A percentile compares a stretch with the other conserved stretches of the same genome.
phyloP scores from a whole-genome alignment of 2,888 invertebrate species.

The Brenthis ino region DNA sequence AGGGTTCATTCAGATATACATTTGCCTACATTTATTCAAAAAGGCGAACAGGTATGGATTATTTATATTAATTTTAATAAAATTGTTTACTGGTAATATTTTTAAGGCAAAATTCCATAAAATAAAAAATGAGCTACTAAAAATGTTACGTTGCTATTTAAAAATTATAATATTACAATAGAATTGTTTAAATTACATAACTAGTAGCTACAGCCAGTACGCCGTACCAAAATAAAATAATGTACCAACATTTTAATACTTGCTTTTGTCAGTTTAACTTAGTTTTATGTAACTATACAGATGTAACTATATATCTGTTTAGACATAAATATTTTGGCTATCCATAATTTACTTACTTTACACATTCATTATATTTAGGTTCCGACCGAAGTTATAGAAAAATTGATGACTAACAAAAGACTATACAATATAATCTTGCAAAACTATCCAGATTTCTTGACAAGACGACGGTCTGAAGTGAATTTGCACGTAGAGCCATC shows the following conservation, averaged over 20 bases:
- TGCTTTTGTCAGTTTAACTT: too few species aligned
- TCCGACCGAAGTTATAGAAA: conserved; percentile 87
- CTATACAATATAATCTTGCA: conserved; percentile 86
- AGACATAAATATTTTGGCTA: neutral
- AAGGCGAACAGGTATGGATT: conserved; percentile 84
- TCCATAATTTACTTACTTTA: neutral
- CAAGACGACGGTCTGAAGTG: conserved; percentile 83
- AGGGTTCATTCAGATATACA: conserved; percentile 86
- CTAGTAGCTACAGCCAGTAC: too few species aligned
- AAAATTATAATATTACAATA: too few species aligned
- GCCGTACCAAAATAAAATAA: too few species aligned
- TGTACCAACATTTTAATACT: too few species aligned
- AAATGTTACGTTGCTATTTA: neutral
- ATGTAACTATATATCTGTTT: neutral
- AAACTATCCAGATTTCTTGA: conserved; percentile 86
- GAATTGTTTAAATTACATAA: too few species aligned
- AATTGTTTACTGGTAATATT: conserved; percentile 9
- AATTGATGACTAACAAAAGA: conserved; percentile 83
- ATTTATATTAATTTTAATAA: neutral
- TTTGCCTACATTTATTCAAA: conserved; percentile 89
- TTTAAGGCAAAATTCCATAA: neutral
- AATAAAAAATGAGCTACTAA: neutral
- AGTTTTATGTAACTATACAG: neutral
- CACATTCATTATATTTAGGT: conserved; percentile 72
- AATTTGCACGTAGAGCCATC: conserved; percentile 66